A percentile compares a stretch with the other conserved stretches of the same genome.
These are phyloP conservation scores for Troilus luridus DNA, from an alignment of 2,888 invertebrate genomes.

Conservation along the genomic window DNA sequence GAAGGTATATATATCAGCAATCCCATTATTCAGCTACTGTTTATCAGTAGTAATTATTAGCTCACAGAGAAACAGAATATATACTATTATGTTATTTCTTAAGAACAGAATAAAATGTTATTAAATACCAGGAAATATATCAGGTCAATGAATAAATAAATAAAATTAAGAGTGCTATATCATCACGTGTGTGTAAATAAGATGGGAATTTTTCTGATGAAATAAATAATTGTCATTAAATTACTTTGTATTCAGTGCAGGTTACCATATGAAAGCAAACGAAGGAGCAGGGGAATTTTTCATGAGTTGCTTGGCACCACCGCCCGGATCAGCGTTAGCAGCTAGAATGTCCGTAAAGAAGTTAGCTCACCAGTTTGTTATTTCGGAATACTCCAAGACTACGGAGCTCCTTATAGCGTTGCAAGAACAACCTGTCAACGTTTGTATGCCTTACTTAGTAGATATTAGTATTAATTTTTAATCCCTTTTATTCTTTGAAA, in stretches of 20 bases:
- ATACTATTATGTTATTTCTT: no score
- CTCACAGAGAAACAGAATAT: no score
- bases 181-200: no score
- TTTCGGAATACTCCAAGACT: conserved; percentile 83
- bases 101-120: no score
- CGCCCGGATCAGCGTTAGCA: conserved; percentile 82
- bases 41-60: background rate
- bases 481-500: no score
- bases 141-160: no score
- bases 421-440: conserved; percentile 69
- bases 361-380: conserved; percentile 84
- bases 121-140: no score
- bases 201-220: no score
- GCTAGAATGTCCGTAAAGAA: conserved; percentile 79
- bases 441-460: conserved; percentile 70
- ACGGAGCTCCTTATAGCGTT: conserved; percentile 78
- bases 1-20: conserved; percentile 71
- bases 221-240: no score
- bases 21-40: background rate
- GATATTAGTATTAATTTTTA: background rate
- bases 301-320: conserved; percentile 84
- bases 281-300: conserved; percentile 94
- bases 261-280: conserved; percentile 82
- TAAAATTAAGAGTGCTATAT: no score
- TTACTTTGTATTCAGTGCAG: conserved; percentile 72